Percentiles rank a stretch among this genome's conserved stretches.
Evolutionary conservation across 2,888 invertebrate genomes (phyloP).

Genomic region (Nymphalis polychloros): DNA sequence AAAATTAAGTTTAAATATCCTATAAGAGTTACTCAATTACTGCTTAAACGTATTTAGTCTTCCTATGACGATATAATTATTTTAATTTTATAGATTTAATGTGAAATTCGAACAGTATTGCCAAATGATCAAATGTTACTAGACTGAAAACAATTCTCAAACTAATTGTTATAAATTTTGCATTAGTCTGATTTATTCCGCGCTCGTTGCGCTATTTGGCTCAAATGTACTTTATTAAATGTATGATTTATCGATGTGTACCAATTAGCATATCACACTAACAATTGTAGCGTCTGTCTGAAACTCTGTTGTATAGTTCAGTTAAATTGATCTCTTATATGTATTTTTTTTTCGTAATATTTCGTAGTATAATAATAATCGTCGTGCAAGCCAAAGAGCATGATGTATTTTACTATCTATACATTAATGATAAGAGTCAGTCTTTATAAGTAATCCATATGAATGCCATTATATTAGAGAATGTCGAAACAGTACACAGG

Average conservation of each 20-base stretch:
- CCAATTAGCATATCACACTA: conserved; percentile 67
- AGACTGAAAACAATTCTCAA: conserved; percentile 67
- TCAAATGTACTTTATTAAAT: conserved; percentile 54
- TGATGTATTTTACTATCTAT: conserved; percentile 79
- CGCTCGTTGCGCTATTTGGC: conserved; percentile 50
- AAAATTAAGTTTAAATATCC: conserved; percentile 11
- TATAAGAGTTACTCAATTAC: conserved; percentile 16
- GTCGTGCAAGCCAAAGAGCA: conserved; percentile 82
- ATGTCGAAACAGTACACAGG: conserved; percentile 71
- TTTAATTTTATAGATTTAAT: conserved; percentile 63
- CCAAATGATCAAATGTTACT: conserved; percentile 80
- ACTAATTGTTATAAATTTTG: conserved; percentile 42
- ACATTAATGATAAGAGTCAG: conserved; percentile 72
- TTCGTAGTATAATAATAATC: conserved; percentile 61
- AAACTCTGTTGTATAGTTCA: conserved; percentile 58
- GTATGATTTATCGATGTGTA: conserved; percentile 40
- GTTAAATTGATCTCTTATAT: conserved; percentile 73
- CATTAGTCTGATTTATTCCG: conserved; percentile 40
- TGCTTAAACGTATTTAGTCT: conserved; percentile 59
- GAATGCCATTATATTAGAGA: conserved; percentile 80
- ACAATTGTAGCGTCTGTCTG: conserved; percentile 47
- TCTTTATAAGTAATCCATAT: conserved; percentile 73
- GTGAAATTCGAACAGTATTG: conserved; percentile 74
- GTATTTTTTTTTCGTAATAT: conserved; percentile 59
- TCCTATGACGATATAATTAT: conserved; percentile 68